Evolutionary conservation across 2,113 vertebrate species (phyloP).

Genomic region (Emberiza fucata): DNA sequence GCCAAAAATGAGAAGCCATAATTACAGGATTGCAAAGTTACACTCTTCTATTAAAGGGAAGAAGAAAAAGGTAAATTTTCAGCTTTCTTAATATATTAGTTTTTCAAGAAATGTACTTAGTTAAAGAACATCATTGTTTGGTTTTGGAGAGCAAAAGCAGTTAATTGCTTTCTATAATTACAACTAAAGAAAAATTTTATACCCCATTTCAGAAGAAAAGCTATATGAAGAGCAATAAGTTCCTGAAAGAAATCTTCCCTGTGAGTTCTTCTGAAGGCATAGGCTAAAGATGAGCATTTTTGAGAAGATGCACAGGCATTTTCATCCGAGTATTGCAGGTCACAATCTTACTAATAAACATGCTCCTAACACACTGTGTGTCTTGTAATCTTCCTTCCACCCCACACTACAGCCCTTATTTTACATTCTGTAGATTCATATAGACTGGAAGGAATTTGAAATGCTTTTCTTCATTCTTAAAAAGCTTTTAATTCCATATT

Average conservation of each 20-base stretch:
- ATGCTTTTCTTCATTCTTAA: conserved; percentile 47
- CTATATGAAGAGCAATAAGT: background rate
- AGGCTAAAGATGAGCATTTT: conserved; percentile 52
- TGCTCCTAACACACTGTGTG: background rate
- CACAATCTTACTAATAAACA: conserved; percentile 59
- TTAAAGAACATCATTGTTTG: conserved; percentile 31
- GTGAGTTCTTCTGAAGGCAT: conserved; percentile 30
- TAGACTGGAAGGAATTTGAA: conserved; percentile 40
- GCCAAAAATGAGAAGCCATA: conserved; percentile 24
- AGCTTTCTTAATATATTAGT: background rate
- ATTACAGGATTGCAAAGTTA: conserved; percentile 28
- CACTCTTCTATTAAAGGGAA: background rate
- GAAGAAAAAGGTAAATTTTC: conserved; percentile 12
- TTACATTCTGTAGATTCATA: conserved; percentile 35
- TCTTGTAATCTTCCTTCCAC: conserved; percentile 42
- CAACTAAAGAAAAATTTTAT: conserved; percentile 5
- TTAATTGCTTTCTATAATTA: conserved; percentile 48
- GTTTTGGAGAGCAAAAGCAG: conserved; percentile 42
- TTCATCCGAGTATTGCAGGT: conserved; percentile 38
- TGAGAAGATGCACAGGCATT: conserved; percentile 13
- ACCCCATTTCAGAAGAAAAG: conserved; percentile 33
- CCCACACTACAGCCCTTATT: conserved; percentile 20
- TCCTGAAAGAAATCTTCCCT: background rate
- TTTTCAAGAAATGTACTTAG: conserved; percentile 34
- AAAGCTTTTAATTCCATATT: conserved; percentile 18